Evolutionary conservation across 2,797 vertebrate species (phyloP).

Genomic region (Miichthys miiuy): DNA sequence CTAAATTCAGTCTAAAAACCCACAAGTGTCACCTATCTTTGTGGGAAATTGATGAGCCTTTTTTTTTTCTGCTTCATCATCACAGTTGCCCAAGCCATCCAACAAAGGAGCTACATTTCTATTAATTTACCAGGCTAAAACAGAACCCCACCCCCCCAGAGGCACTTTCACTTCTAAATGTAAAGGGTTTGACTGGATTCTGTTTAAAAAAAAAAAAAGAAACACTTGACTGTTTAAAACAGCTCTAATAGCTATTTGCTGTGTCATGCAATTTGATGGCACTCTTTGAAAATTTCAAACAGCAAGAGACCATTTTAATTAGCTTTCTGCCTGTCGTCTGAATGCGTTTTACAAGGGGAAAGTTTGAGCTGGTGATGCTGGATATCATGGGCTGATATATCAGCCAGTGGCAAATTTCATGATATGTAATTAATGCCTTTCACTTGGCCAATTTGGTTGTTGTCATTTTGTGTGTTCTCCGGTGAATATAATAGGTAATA

Average conservation of each 20-base stretch:
- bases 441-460: slow-evolving; percentile 12
- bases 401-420: slow-evolving; percentile 5
- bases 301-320: slow-evolving; percentile 33
- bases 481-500: neutral
- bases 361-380: slow-evolving; percentile 6
- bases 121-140: slow-evolving; percentile 23
- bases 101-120: slow-evolving; percentile 8
- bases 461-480: slow-evolving; percentile 10
- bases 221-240: slow-evolving; percentile 23
- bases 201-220: neutral
- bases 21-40: slow-evolving; percentile 7
- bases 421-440: slow-evolving; percentile 30
- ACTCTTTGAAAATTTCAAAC: slow-evolving; percentile 35
- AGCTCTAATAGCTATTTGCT: slow-evolving; percentile 27
- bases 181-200: slow-evolving; percentile 9
- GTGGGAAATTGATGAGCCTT: slow-evolving; percentile 9
- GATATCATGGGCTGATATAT: slow-evolving; percentile 16
- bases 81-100: neutral
- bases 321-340: slow-evolving; percentile 8
- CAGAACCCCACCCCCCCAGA: neutral
- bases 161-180: slow-evolving; percentile 2
- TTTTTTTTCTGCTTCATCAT: slow-evolving; percentile 12
- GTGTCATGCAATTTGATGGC: slow-evolving; percentile 17
- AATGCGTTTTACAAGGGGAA: slow-evolving; percentile 8
- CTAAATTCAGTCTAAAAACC: slow-evolving; percentile 28